Evolutionary conservation across 2,113 vertebrate genomes (phyloP).

Genomic region (Synodontis membranacea): DNA sequence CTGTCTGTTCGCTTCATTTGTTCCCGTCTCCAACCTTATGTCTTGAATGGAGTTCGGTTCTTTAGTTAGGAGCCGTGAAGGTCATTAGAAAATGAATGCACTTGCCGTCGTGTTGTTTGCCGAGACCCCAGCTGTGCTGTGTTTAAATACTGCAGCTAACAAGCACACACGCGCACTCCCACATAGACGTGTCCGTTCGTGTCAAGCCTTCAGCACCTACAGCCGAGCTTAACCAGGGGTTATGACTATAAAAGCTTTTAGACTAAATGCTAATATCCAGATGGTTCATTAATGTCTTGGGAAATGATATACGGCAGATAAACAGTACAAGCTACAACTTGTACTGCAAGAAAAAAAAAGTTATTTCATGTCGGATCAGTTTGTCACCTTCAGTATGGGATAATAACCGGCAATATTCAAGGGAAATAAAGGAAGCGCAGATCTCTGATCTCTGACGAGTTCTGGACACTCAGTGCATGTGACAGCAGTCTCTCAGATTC

Average conservation of each 20-base stretch:
- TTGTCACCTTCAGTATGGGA: neutral
- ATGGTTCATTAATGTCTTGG: neutral
- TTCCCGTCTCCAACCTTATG: conserved; percentile 12
- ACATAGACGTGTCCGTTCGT: neutral
- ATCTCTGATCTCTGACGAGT: neutral
- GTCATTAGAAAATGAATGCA: conserved; percentile 25
- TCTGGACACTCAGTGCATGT: too few relatives aligned
- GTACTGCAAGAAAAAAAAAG: too few relatives aligned
- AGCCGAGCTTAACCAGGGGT: neutral
- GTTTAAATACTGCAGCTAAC: conserved; percentile 31
- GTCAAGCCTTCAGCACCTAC: neutral
- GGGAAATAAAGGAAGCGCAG: neutral
- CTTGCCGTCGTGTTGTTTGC: neutral
- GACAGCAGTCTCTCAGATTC: neutral
- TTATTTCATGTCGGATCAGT: neutral
- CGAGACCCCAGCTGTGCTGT: conserved; percentile 1
- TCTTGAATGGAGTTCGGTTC: conserved; percentile 25
- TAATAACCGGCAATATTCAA: neutral
- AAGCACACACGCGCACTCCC: neutral
- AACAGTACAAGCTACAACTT: too few relatives aligned
- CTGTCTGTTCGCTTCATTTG: neutral
- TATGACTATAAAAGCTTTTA: neutral
- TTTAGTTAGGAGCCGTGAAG: conserved; percentile 9
- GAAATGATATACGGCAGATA: neutral
- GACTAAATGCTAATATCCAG: neutral